Percentiles rank a stretch among this genome's conserved stretches.
These are phyloP conservation scores for Trachelus iudaicus DNA, from an alignment of 2,888 invertebrate species.

Conservation along the genomic window DNA sequence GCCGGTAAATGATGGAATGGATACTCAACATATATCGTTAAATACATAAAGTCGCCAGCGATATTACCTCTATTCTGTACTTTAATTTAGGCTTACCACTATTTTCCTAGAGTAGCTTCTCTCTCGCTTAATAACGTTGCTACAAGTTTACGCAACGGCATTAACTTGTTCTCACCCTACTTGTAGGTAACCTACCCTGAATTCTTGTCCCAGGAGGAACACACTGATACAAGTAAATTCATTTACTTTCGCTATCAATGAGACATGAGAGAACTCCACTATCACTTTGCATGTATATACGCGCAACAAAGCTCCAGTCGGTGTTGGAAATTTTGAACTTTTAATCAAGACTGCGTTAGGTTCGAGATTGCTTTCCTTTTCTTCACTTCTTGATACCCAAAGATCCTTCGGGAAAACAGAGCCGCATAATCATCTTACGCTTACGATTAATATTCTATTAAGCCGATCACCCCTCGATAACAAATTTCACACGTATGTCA, in stretches of 20 bases:
- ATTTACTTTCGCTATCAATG: neutral
- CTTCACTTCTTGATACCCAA: neutral
- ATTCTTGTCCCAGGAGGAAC: neutral
- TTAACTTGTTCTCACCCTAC: constrained; percentile 29
- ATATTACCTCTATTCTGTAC: constrained; percentile 45
- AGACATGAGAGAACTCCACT: neutral
- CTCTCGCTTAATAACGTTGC: constrained; percentile 15
- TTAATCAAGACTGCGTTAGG: neutral
- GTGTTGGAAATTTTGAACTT: neutral
- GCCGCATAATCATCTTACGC: neutral
- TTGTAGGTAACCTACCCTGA: constrained; percentile 17
- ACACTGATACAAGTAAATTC: neutral
- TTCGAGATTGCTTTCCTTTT: neutral
- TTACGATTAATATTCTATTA: neutral
- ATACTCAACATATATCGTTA: constrained; percentile 51
- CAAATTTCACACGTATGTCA: neutral
- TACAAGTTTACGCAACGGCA: constrained; percentile 24
- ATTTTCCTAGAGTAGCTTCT: constrained; percentile 27
- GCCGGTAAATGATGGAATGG: constrained; percentile 53
- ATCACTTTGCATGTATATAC: neutral
- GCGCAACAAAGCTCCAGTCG: neutral
- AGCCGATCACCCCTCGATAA: neutral
- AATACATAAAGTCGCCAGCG: constrained; percentile 62
- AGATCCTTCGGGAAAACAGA: neutral
- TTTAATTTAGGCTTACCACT: constrained; percentile 37